Conservation (phyloP, 2,113 vertebrate genomes). For the Myotis davidii region DNA sequence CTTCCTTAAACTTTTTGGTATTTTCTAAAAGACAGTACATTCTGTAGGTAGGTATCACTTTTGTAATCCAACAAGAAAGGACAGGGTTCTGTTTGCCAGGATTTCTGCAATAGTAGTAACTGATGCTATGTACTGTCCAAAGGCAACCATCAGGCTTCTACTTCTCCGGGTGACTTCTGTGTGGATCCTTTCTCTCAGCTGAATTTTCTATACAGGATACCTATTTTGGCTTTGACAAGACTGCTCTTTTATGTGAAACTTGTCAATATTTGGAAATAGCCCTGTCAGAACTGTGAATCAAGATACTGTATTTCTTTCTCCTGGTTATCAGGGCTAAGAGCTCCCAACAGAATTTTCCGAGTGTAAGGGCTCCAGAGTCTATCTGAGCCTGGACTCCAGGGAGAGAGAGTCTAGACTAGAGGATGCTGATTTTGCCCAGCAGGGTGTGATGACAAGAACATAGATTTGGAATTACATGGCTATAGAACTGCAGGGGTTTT, state of each 20-base stretch:
- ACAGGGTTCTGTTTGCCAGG: neutral
- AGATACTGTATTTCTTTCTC: neutral
- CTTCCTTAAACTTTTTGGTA: neutral
- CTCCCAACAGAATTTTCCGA: neutral
- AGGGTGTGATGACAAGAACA: neutral
- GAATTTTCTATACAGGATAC: neutral
- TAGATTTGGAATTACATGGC: neutral
- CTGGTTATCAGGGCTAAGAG: neutral
- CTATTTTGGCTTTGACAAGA: neutral
- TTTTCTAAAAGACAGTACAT: constrained; percentile 47
- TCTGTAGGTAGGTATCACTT: neutral
- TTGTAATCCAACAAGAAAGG: neutral
- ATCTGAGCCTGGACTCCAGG: neutral
- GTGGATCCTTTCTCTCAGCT: neutral
- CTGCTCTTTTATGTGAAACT: neutral
- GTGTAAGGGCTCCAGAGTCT: neutral
- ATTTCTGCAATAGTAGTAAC: neutral
- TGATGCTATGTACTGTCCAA: neutral
- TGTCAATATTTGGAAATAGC: neutral
- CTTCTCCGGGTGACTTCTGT: neutral
- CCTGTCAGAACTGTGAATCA: neutral
- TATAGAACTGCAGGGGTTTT: neutral
- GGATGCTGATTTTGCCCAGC: neutral
- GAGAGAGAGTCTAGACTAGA: neutral
- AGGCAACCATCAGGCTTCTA: neutral